phyloP scores from a whole-genome alignment of 1,140 invertebrate genomes.

The Calliphora vicina region DNA sequence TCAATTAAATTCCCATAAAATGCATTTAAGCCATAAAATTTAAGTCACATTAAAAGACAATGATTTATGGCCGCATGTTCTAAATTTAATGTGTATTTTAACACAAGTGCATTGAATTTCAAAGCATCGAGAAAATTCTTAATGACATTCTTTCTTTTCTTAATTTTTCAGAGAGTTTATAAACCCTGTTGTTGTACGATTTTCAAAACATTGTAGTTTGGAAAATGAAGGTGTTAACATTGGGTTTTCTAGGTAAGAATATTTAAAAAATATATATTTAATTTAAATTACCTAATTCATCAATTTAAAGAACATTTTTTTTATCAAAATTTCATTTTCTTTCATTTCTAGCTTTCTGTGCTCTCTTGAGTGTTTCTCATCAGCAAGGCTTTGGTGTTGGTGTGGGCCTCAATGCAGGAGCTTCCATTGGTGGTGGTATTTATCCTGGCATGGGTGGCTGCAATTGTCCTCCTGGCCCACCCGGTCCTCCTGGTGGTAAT shows the following conservation, averaged over 20 bases:
- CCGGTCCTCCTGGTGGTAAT: slow-evolving; percentile 20
- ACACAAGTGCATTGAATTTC: background rate
- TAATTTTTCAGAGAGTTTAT: background rate
- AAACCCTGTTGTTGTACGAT: background rate
- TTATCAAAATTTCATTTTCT: background rate
- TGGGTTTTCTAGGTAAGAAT: background rate
- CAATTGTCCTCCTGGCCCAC: slow-evolving; percentile 34
- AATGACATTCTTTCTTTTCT: too few relatives aligned
- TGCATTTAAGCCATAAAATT: background rate
- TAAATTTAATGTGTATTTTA: too few relatives aligned
- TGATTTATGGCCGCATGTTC: background rate
- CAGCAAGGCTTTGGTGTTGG: background rate
- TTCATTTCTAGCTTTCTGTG: background rate
- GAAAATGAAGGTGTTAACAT: background rate
- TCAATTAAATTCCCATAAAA: background rate
- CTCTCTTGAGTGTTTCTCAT: background rate
- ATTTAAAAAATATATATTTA: background rate
- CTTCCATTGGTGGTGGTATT: background rate
- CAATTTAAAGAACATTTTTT: background rate
- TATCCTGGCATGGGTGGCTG: background rate
- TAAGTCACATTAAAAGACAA: background rate
- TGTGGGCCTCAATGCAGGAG: background rate
- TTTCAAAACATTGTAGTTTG: background rate
- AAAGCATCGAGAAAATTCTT: background rate
- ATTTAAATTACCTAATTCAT: too few relatives aligned